phyloP scores from a whole-genome alignment of 2,113 vertebrate species.

The Brachyhypopomus gauderio region DNA sequence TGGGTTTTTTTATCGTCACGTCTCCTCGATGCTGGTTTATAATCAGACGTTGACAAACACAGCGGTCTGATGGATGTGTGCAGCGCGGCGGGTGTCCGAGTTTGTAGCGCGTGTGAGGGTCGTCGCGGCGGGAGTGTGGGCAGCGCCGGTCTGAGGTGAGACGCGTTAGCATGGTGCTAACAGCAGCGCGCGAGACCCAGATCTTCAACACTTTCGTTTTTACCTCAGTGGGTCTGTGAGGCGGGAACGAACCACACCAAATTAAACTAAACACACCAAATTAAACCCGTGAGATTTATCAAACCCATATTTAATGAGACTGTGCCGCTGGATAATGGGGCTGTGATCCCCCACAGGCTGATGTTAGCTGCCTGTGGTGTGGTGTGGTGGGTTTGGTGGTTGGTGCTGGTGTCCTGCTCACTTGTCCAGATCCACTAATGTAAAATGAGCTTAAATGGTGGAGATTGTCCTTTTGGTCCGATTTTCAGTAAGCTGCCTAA shows the following conservation, averaged over 20 bases:
- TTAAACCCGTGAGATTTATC: too few relatives aligned
- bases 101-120: neutral
- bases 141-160: conserved; percentile 14
- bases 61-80: neutral
- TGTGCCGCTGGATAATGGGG: too few relatives aligned
- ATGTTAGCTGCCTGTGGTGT: too few relatives aligned
- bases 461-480: too few relatives aligned
- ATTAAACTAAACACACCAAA: too few relatives aligned
- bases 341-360: too few relatives aligned
- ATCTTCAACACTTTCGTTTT: too few relatives aligned
- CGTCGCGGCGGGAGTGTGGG: neutral
- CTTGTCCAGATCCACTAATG: neutral
- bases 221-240: too few relatives aligned
- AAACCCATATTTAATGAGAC: too few relatives aligned
- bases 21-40: neutral
- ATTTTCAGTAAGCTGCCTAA: neutral
- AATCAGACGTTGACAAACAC: neutral
- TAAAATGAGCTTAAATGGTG: neutral
- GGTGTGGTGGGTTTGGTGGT: too few relatives aligned
- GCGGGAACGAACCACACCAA: too few relatives aligned
- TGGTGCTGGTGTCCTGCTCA: too few relatives aligned
- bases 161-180: conserved; percentile 9
- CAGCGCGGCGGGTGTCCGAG: neutral
- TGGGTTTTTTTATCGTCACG: neutral
- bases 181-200: neutral